Percentiles rank a stretch among this genome's conserved stretches.
Evolutionary conservation across 1,140 invertebrate species (phyloP).

Genomic region (Drosophila hydei): DNA sequence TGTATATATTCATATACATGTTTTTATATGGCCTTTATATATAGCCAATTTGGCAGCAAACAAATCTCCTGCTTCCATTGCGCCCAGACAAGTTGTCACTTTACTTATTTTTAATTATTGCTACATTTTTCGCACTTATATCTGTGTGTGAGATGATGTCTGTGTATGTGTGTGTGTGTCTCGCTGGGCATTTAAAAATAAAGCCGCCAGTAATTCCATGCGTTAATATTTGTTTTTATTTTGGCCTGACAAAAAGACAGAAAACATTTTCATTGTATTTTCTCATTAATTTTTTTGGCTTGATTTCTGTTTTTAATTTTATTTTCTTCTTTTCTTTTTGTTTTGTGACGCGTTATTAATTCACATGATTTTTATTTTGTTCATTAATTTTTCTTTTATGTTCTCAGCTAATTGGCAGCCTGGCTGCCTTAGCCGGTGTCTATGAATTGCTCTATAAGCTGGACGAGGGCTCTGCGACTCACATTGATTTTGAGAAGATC

Average conservation of each 20-base stretch:
- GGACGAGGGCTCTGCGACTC: constrained; percentile 60
- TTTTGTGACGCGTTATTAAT: constrained; percentile 53
- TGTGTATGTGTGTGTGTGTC: constrained; percentile 7
- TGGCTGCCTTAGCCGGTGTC: constrained; percentile 65
- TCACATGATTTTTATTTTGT: constrained; percentile 38
- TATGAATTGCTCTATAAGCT: constrained; percentile 62
- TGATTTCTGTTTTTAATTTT: constrained; percentile 51
- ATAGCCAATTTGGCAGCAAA: constrained; percentile 69
- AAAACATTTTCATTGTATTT: constrained; percentile 29
- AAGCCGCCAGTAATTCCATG: constrained; percentile 70
- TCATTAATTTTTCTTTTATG: constrained; percentile 23
- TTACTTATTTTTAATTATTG: constrained; percentile 50
- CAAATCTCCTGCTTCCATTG: constrained; percentile 58
- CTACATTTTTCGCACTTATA: constrained; percentile 30
- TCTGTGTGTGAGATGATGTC: constrained; percentile 19
- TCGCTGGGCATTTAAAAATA: constrained; percentile 66
- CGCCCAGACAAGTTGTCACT: constrained; percentile 70
- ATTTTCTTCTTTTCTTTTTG: background rate
- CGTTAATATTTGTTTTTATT: constrained; percentile 48
- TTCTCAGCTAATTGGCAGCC: constrained; percentile 57
- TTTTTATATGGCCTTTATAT: constrained; percentile 22
- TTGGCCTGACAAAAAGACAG: constrained; percentile 12
- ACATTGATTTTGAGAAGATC: constrained; percentile 66
- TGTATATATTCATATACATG: constrained; percentile 4
- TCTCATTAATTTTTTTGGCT: constrained; percentile 11